Base-by-base conservation (phyloP, 2,113 vertebrate genomes). In the Oncorhynchus clarkii region DNA sequence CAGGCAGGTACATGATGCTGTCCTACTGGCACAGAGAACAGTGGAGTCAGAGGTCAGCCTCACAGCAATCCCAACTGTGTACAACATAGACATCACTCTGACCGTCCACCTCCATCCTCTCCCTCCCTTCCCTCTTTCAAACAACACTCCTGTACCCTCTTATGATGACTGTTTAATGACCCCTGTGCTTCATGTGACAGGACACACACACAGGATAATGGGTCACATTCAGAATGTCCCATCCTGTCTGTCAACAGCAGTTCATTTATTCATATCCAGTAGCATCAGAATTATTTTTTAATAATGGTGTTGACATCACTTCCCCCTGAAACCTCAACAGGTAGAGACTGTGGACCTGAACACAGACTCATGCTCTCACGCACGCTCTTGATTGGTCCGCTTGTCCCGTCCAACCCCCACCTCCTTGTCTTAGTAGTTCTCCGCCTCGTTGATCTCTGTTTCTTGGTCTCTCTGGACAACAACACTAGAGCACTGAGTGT, bases 341-440 rank as follows among this genome's bases (percentile, higher is more conserved):
- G 83, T 34, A 20, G 11, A 60, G 31, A 54, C 66, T n/a, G 49
- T 29, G 34, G 27, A 24, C 1, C 49, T 51, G 49, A 45, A 72
- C 59, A 31, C 60, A 73, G 11, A 64, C 72, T 27, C 64, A n/a
- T 6, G 16, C 73, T 67, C n/a, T 18, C 6, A 75, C 1, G 6
- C 49, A 49, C 22, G 20, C 12, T 9, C 8, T 39, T 9, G 95
- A 9, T 94, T 89, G 92, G 90, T 86, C 73, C 81, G 81, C 73
- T 94, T 94, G 67, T 89, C 88, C 7, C 22, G 69, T 24, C 88
- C 93, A 0, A 82, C 94, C 5, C 87, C 87, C 0, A 94, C 94
- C 0, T 95, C 95, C 1, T 94, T 96, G 1, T 97, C 96, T 27
- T 98, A 95, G 0, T 98, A 96, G 24, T 96, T 95, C 18, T 96